These are phyloP conservation scores for Patagioenas fasciata DNA, from an alignment of 2,113 vertebrate species.

Conservation along the genomic window DNA sequence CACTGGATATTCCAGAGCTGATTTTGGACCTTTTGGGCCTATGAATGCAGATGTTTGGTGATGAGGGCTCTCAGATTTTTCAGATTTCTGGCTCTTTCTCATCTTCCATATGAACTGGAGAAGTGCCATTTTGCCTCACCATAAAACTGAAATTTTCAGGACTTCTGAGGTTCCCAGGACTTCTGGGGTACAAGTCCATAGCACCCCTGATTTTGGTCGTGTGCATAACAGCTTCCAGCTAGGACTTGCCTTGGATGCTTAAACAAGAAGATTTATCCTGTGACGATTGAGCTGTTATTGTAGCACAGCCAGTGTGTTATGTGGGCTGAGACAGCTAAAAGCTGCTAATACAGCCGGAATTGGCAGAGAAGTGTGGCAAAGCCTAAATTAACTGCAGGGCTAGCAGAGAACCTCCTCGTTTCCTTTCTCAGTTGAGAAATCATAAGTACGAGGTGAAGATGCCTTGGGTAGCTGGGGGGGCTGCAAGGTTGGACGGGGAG, in stretches of 20 bases:
- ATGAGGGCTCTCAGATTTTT: not conserved
- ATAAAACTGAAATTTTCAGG: not conserved
- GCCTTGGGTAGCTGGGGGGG: not conserved
- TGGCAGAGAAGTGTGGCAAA: not conserved
- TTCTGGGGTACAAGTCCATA: not conserved
- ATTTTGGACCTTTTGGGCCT: not conserved
- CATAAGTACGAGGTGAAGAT: not conserved
- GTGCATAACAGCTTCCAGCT: not conserved
- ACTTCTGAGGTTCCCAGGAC: not conserved
- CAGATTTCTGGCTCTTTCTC: not conserved
- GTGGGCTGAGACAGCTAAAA: constrained; percentile 35
- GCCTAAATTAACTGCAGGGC: not conserved
- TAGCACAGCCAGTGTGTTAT: not conserved
- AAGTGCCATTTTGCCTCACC: not conserved
- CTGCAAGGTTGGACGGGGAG: not conserved
- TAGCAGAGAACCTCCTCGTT: not conserved
- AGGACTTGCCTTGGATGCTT: not conserved
- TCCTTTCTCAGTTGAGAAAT: not conserved
- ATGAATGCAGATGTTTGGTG: not conserved
- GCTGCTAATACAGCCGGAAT: not conserved
- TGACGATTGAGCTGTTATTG: not conserved
- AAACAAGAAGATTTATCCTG: not conserved
- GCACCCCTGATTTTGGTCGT: not conserved
- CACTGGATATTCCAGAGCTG: not conserved
- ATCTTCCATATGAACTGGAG: not conserved